phyloP scores from a whole-genome alignment of 2,888 invertebrate genomes.

The Oscheius sp. region DNA sequence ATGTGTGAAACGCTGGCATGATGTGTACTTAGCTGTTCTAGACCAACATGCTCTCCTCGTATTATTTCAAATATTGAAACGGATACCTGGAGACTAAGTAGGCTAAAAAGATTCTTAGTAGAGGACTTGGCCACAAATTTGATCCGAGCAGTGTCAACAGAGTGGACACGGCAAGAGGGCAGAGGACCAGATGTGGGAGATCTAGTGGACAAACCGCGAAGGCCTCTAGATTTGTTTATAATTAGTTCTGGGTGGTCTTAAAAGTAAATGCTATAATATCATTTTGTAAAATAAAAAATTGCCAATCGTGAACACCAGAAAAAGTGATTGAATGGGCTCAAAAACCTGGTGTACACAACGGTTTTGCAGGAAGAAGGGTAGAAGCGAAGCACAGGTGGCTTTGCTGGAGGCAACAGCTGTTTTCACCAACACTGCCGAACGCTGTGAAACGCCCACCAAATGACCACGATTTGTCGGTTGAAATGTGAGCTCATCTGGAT shows the following conservation, averaged over 20 bases:
- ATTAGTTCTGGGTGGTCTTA: too few relatives aligned
- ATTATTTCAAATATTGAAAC: too few relatives aligned
- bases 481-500: constrained; percentile 28
- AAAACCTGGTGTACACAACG: constrained; percentile 19
- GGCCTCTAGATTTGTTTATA: too few relatives aligned
- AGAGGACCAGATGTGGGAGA: constrained; percentile 2
- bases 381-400: constrained; percentile 24
- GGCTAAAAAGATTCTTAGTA: too few relatives aligned
- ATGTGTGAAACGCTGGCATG: constrained; percentile 12
- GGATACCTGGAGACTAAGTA: too few relatives aligned
- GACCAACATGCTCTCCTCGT: neutral
- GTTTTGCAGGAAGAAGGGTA: neutral
- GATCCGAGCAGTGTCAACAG: neutral
- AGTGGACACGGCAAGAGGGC: constrained; percentile 16
- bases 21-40: constrained; percentile 14
- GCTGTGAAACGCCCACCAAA: constrained; percentile 31
- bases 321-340: too few relatives aligned
- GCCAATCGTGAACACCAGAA: too few relatives aligned
- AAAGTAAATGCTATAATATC: too few relatives aligned
- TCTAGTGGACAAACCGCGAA: neutral
- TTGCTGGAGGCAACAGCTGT: constrained; percentile 30
- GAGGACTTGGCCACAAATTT: neutral
- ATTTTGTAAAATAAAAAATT: too few relatives aligned
- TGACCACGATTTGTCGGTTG: constrained; percentile 24
- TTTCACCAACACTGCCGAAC: constrained; percentile 29